phyloP scores from a whole-genome alignment of 2,797 vertebrate species.

The Chaenodraco wilsoni region DNA sequence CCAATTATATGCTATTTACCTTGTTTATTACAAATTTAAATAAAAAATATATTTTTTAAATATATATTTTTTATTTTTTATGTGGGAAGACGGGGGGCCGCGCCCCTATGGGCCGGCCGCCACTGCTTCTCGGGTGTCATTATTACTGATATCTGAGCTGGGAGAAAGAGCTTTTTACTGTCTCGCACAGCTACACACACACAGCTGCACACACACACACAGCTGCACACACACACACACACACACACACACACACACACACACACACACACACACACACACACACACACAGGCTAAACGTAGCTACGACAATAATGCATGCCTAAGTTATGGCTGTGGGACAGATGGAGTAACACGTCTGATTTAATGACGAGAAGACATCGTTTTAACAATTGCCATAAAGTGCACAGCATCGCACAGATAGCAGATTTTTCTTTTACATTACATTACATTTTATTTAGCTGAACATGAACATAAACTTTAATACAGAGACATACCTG shows the following conservation, averaged over 20 bases:
- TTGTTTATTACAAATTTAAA: too few relatives aligned
- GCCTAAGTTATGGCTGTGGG: constrained; percentile 14
- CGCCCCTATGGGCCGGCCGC: too few relatives aligned
- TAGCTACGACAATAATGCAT: not conserved
- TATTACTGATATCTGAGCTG: constrained; percentile 70
- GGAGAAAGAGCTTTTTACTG: constrained; percentile 29
- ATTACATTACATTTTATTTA: too few relatives aligned
- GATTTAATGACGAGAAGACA: constrained; percentile 12
- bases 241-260: constrained; percentile 6
- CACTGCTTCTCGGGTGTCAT: constrained; percentile 55
- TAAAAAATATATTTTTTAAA: too few relatives aligned
- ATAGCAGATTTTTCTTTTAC: not conserved
- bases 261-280: constrained; percentile 6
- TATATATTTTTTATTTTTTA: too few relatives aligned
- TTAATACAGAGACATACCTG: too few relatives aligned
- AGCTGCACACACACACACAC: not conserved
- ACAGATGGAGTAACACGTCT: constrained; percentile 20
- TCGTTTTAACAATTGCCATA: too few relatives aligned
- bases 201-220: not conserved
- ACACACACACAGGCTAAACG: not conserved
- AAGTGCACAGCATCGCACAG: too few relatives aligned
- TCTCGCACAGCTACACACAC: constrained; percentile 4
- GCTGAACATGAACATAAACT: too few relatives aligned
- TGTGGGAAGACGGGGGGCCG: too few relatives aligned
- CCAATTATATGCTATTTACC: too few relatives aligned